phyloP scores from a whole-genome alignment of 2,797 vertebrate species.

The Chanos chanos region DNA sequence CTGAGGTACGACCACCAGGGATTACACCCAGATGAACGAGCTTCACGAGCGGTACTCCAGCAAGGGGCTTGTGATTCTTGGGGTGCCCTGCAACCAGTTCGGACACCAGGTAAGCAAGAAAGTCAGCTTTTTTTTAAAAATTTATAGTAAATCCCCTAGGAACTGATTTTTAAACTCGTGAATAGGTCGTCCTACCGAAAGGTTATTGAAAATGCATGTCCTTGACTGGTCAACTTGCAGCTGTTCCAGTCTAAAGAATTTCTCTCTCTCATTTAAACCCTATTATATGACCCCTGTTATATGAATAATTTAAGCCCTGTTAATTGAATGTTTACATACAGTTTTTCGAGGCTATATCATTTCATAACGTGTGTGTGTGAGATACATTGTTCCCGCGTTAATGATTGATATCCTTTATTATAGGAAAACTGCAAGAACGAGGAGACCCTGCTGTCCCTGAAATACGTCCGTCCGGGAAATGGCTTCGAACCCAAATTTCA shows the following conservation, averaged over 20 bases:
- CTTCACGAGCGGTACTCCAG: conserved; percentile 70
- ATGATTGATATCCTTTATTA: neutral
- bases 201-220: no score
- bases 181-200: no score
- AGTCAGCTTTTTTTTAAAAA: neutral
- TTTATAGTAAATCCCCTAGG: neutral
- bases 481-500: conserved; percentile 78
- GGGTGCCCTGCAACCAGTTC: conserved; percentile 84
- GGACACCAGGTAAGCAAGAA: conserved; percentile 81
- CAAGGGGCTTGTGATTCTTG: conserved; percentile 72
- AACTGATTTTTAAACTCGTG: neutral
- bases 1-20: conserved; percentile 82
- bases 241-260: no score
- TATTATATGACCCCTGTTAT: no score
- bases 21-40: conserved; percentile 78
- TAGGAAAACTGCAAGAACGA: conserved; percentile 80
- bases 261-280: no score
- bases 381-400: no score
- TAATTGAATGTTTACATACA: no score
- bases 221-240: no score
- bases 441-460: conserved; percentile 73
- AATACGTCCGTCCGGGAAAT: conserved; percentile 74
- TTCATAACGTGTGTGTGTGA: no score
- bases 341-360: no score
- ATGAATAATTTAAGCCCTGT: no score